These are phyloP conservation scores for Pseudeuparius sepicola DNA, from an alignment of 2,888 invertebrate genomes.

Conservation along the genomic window DNA sequence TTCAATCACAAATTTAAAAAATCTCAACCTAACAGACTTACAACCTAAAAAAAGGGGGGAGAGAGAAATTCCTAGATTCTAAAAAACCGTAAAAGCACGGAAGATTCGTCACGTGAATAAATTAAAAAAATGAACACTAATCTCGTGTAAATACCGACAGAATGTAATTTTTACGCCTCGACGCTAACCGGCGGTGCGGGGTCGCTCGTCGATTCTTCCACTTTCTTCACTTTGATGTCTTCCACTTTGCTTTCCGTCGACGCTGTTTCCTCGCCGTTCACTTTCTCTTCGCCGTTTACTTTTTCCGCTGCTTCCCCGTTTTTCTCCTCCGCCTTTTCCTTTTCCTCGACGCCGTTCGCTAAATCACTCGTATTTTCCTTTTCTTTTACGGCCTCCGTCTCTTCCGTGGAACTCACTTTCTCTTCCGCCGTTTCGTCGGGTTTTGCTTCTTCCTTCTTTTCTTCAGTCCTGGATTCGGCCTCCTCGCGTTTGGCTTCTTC, in stretches of 20 bases:
- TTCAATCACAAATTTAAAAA: too few species aligned
- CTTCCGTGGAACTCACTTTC: slow-evolving; percentile 4
- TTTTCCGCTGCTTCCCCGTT: slow-evolving; percentile 19
- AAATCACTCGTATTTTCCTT: slow-evolving; percentile 40
- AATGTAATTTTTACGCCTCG: slow-evolving; percentile 29
- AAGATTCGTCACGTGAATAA: too few species aligned
- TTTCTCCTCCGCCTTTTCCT: slow-evolving; percentile 34
- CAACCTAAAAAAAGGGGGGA: too few species aligned
- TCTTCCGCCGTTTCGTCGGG: not conserved
- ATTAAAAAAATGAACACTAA: too few species aligned
- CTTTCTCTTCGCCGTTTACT: slow-evolving; percentile 22
- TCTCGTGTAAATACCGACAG: too few species aligned
- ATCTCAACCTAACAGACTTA: too few species aligned
- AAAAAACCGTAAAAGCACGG: too few species aligned
- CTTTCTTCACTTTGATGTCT: slow-evolving; percentile 49
- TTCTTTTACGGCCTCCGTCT: slow-evolving; percentile 29
- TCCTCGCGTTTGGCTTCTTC: slow-evolving; percentile 31
- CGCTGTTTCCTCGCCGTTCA: slow-evolving; percentile 21
- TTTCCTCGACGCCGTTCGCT: slow-evolving; percentile 30
- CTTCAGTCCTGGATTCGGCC: slow-evolving; percentile 17
- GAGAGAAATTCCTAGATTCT: too few species aligned
- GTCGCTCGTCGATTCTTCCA: slow-evolving; percentile 34
- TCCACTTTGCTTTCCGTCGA: slow-evolving; percentile 21
- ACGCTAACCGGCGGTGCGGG: slow-evolving; percentile 27
- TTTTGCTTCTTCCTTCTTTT: slow-evolving; percentile 21